Evolutionary conservation across 2,888 invertebrate species (phyloP).

Genomic region (Emmelina monodactyla): DNA sequence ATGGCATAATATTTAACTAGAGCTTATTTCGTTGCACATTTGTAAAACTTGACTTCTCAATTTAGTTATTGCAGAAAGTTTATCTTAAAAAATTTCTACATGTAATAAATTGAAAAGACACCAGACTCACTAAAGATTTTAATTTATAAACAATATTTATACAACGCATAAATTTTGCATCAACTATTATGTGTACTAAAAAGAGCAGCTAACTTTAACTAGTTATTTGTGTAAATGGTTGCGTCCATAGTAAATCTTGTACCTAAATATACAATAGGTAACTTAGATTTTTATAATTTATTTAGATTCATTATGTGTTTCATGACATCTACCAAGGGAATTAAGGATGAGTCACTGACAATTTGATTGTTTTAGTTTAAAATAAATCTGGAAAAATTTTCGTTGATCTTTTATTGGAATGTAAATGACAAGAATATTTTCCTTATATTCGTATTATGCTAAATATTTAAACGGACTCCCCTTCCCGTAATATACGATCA

Average conservation of each 20-base stretch:
- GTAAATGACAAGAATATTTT: too few relatives aligned
- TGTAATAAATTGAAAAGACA: neutral
- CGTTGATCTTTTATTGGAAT: too few relatives aligned
- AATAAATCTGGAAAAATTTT: constrained; percentile 26
- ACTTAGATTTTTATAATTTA: constrained; percentile 27
- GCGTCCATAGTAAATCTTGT: constrained; percentile 32
- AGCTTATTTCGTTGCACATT: constrained; percentile 5
- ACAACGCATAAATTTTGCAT: constrained; percentile 24
- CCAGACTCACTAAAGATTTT: neutral
- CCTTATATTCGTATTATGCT: too few relatives aligned
- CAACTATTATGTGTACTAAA: constrained; percentile 13
- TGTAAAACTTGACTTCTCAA: constrained; percentile 21
- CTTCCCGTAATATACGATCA: neutral
- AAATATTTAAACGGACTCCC: neutral
- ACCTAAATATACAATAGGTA: constrained; percentile 29
- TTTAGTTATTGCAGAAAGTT: constrained; percentile 30
- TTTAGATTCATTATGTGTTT: constrained; percentile 23
- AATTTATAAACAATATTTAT: neutral
- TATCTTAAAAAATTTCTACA: constrained; percentile 3
- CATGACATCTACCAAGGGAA: constrained; percentile 29
- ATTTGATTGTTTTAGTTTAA: constrained; percentile 40
- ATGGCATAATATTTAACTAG: constrained; percentile 24
- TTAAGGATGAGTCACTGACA: constrained; percentile 24
- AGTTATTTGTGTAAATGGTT: neutral
- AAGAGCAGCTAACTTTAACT: neutral